phyloP scores from a whole-genome alignment of 2,113 vertebrate genomes.

The Clarias magur region DNA sequence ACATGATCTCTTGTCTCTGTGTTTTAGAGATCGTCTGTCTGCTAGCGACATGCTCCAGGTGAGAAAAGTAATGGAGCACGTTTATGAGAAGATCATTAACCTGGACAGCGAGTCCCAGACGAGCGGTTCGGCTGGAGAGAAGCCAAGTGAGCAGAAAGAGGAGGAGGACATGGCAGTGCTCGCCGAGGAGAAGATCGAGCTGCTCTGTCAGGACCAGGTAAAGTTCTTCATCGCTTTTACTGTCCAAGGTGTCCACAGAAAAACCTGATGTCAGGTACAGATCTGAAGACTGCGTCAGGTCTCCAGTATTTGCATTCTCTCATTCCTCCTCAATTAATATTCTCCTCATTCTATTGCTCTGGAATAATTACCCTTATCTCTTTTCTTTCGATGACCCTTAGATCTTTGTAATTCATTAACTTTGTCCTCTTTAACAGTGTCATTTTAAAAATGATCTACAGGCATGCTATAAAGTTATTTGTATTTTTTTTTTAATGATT shows the following conservation, averaged over 20 bases:
- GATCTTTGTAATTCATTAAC: background rate
- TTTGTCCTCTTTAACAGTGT: background rate
- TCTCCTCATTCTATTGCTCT: background rate
- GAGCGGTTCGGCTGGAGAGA: conserved; percentile 91
- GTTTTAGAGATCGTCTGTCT: conserved; percentile 86
- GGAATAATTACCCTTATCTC: background rate
- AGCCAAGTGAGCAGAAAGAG: conserved; percentile 92
- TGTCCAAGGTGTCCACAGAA: background rate
- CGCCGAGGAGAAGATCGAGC: conserved; percentile 97
- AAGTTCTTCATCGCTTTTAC: conserved; percentile 54
- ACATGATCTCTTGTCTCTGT: background rate
- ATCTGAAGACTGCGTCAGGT: background rate
- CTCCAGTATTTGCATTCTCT: background rate
- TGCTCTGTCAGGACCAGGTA: conserved; percentile 97
- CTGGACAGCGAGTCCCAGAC: conserved; percentile 96
- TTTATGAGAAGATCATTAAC: conserved; percentile 99
- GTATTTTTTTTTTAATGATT: background rate
- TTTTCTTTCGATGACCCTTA: background rate
- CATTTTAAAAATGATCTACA: too few species aligned
- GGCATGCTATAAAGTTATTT: too few species aligned
- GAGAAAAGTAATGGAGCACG: conserved; percentile 97
- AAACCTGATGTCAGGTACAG: background rate
- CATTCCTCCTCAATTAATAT: background rate
- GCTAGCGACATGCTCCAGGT: conserved; percentile 99
- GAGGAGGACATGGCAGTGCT: conserved; percentile 96